Percentiles rank a stretch among this genome's conserved stretches.
These are phyloP conservation scores for Cyprinus carpio DNA, from an alignment of 2,113 vertebrate species.

Conservation along the genomic window DNA sequence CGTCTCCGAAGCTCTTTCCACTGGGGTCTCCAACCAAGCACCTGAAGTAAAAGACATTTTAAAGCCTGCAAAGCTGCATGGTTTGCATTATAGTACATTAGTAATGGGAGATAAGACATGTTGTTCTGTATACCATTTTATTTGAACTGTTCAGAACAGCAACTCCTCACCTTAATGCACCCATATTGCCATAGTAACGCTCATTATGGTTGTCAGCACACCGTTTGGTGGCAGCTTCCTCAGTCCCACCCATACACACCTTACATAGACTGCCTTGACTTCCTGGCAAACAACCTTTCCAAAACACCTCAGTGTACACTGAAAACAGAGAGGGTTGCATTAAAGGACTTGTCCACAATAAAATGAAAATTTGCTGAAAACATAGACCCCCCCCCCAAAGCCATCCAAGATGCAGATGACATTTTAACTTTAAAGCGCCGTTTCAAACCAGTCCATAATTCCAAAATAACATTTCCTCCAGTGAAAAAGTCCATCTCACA, in stretches of 20 bases:
- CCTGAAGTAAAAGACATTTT: slow-evolving; percentile 59
- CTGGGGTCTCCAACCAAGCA: slow-evolving; percentile 85
- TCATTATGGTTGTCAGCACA: slow-evolving; percentile 86
- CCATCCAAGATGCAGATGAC: no score
- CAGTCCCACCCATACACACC: slow-evolving; percentile 84
- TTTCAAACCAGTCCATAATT: no score
- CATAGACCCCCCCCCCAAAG: no score
- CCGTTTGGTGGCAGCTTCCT: slow-evolving; percentile 77
- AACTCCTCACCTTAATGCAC: slow-evolving; percentile 79
- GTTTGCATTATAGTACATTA: neutral
- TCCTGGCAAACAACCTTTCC: slow-evolving; percentile 91
- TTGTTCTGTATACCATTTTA: neutral
- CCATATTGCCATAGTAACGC: slow-evolving; percentile 88
- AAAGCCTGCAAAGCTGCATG: neutral
- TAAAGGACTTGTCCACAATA: neutral
- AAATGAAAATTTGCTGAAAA: no score
- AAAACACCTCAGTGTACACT: slow-evolving; percentile 84
- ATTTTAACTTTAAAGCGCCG: no score
- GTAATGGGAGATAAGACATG: slow-evolving; percentile 46
- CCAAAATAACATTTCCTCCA: no score
- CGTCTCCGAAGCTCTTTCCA: slow-evolving; percentile 86
- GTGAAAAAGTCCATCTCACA: no score
- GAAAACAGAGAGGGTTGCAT: slow-evolving; percentile 45
- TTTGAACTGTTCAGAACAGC: neutral
- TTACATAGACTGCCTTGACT: slow-evolving; percentile 82